Evolutionary conservation across 2,113 vertebrate species (phyloP), one percentile per base, ranked within the genome.

Genomic region (Nasalis larvatus): DNA sequence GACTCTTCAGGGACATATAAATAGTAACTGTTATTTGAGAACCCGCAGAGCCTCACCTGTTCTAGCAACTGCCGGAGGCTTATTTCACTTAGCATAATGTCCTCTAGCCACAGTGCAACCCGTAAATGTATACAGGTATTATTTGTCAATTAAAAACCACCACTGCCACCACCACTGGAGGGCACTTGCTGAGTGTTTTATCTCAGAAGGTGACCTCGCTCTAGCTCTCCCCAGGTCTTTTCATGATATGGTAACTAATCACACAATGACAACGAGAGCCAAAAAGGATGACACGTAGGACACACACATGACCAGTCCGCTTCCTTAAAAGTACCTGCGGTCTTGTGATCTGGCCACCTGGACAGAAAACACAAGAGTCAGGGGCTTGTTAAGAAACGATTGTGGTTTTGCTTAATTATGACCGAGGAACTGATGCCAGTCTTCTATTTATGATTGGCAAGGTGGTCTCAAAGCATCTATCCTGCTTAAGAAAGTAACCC

Each of bases 151-250:
- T 77, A 56, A 60, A 76, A 30, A 2, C 23, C 49, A 12, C 96
- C 95, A 32, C 71, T 37, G 23, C n/a, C 71, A 74, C 40, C 42
- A 17, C 42, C 25, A 8, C 97, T 81, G 69, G 98, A 76, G 93
- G 96, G 96, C 37, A 89, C 93, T 71, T 37, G 32, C 89, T 63
- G 93, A 91, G 47, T 7, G 4, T 27, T 42, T 85, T 78, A 40
- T 68, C 88, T 91, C 18, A 37, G 69, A 68, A 77, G 77, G 90
- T 96, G 96, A 95, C 78, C 66, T 97, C 93, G 93, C 56, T 68
- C 66, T 97, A 91, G 93, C 56, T 68, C 12, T 35, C 86, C 45
- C 17, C 42, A 42, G 40, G 18, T 92, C 49, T 83, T 42, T 58
- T 47, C 86, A 6, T 10, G 30, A 60, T 32, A 20, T 77, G 89